Base-by-base conservation (phyloP, 2,797 vertebrate species). In the Sebastiscus albofasciatus region DNA sequence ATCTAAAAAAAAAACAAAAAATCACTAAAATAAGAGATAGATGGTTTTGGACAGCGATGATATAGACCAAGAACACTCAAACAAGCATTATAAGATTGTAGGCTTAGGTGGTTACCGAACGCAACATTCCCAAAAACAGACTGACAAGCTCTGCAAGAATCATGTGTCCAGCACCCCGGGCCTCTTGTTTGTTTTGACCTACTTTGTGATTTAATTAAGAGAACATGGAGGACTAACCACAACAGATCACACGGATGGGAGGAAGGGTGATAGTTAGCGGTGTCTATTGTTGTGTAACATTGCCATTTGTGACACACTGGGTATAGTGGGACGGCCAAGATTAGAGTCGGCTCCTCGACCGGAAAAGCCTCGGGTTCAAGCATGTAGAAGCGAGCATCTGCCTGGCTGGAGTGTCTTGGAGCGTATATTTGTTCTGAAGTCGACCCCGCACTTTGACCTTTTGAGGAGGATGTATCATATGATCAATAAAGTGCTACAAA, bases 121-220 rank as follows among this genome's bases (percentile, higher is more conserved):
- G 54, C 54, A 84, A 62, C 70, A 22, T 79, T 61, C 34, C 46
- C 70, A 31, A 80, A 78, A 70, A 76, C 39, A 70, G 26, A 39
- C 67, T 58, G 46, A 72, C 66, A 55, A 64, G 9, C 46, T 55
- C 31, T 55, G 58, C 29, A 61, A 72, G 52, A 89, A 71, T 82
- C 69, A 31, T 80, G 22, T 36, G 78, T 80, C 55, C 69, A 55
- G 62, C 72, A 88, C 84, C 78, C 5, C 34, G 1, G 81, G 87
- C 81, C 56, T 72, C 60, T 84, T 86, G 85, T 87, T 85, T 87
- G 75, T 88, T 90, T 83, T 93, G 91, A 92, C 93, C 90, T 88
- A 92, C 61, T 93, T 93, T 88, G 64, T 77, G 75, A 82, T 90
- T 89, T 90, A 91, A 93, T 93, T 90, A 90, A 84, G 66, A 75